Percentiles rank a stretch among this genome's conserved stretches.
Evolutionary conservation across 2,888 invertebrate genomes (phyloP).

Genomic region (Abscondita cerata): DNA sequence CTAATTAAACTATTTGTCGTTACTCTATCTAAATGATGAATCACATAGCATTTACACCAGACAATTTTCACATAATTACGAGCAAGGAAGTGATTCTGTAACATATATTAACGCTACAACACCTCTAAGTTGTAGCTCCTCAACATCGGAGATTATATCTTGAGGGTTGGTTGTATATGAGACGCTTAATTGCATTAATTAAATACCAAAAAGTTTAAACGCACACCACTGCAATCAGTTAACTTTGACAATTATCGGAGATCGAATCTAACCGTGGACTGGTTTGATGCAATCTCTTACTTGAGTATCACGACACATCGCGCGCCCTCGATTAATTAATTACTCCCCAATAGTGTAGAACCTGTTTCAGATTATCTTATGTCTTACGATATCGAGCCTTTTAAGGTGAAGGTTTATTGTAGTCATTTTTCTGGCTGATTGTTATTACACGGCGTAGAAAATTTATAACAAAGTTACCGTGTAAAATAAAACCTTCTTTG

Average conservation of each 20-base stretch:
- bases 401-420: slow-evolving; percentile 51
- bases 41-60: too few species aligned
- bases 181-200: slow-evolving; percentile 59
- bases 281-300: slow-evolving; percentile 53
- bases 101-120: slow-evolving; percentile 51
- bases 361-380: slow-evolving; percentile 48
- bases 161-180: slow-evolving; percentile 56
- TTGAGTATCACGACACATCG: slow-evolving; percentile 48
- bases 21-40: too few species aligned
- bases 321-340: slow-evolving; percentile 52
- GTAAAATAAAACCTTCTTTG: slow-evolving; percentile 23
- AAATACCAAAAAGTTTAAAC: slow-evolving; percentile 58
- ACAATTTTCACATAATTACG: not conserved
- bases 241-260: slow-evolving; percentile 54
- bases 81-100: slow-evolving; percentile 46
- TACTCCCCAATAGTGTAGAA: slow-evolving; percentile 50
- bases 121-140: slow-evolving; percentile 49
- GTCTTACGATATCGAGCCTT: slow-evolving; percentile 50
- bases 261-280: slow-evolving; percentile 51
- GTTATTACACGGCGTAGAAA: slow-evolving; percentile 35
- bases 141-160: slow-evolving; percentile 54
- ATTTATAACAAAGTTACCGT: slow-evolving; percentile 39
- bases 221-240: slow-evolving; percentile 54
- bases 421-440: slow-evolving; percentile 41
- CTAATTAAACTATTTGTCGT: too few species aligned